phyloP scores from a whole-genome alignment of 53 echinoderm and acorn worm species.

The Astropecten irregularis region DNA sequence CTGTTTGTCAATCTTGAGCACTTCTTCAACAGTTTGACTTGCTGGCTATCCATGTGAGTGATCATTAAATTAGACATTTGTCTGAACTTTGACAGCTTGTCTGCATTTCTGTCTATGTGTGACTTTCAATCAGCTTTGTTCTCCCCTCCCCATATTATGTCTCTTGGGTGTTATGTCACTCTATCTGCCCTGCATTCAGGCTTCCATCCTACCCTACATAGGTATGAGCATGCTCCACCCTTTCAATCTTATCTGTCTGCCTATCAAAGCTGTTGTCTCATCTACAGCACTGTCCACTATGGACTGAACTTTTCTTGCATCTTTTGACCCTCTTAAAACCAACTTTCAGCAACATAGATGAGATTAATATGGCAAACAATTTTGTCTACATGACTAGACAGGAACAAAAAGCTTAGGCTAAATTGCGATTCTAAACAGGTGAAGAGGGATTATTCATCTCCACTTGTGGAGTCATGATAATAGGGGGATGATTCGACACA shows the following conservation, averaged over 20 bases:
- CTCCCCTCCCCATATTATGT: too few relatives aligned
- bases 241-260: neutral
- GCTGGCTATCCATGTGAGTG: too few relatives aligned
- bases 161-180: too few relatives aligned
- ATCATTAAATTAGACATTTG: neutral
- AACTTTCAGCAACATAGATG: neutral
- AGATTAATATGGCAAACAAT: conserved; percentile 34
- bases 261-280: neutral
- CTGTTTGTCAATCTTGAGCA: too few relatives aligned
- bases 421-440: conserved; percentile 24
- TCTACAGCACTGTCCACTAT: too few relatives aligned
- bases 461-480: conserved; percentile 7
- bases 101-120: neutral
- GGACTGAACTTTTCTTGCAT: neutral
- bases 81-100: neutral
- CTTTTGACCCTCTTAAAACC: neutral
- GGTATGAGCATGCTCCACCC: too few relatives aligned
- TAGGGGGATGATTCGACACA: conserved; percentile 45
- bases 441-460: conserved; percentile 40
- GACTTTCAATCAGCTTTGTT: too few relatives aligned
- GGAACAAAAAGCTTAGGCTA: conserved; percentile 50
- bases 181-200: too few relatives aligned
- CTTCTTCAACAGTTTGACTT: too few relatives aligned
- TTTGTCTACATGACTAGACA: conserved; percentile 41
- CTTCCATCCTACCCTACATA: too few relatives aligned